Base-by-base conservation (phyloP, 2,113 vertebrate genomes). In the Lophochroa leadbeateri region DNA sequence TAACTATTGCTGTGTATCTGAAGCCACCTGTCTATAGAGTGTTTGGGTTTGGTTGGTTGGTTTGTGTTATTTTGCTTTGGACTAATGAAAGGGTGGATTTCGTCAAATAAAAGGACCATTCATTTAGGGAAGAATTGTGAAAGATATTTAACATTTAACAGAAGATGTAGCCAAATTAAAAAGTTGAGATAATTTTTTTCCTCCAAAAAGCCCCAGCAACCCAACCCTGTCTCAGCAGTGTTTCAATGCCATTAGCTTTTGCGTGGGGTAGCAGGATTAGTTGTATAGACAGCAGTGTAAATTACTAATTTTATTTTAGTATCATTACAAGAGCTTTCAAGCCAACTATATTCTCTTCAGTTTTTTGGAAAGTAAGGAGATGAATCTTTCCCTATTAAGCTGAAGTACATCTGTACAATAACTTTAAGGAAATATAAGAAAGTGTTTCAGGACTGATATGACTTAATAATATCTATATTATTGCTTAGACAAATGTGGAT, bases 141-240 rank as follows among this genome's bases (percentile, higher is more conserved):
- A 63, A 41, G 77, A n/a, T 4, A 1, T 53, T 67, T 91, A 37
- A 17, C 7, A n/a, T 78, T 88, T 67, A 74, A 77, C 83, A 78
- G 25, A 37, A 67, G 49, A 39, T 44, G 16, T 25, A 77, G 25
- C 13, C 31, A 74, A 69, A 65, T 57, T 21, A 3, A 88, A 69
- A 90, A 13, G 12, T 28, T 44, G 25, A 65, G n/a, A 11, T 3
- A 3, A 4, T 52, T 41, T 2, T 52, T 60, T 55, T 64, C 6
- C 5, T 49, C 31, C 2, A 6, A 50, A 53, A 74, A 86, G 44
- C 31, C 8, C 19, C 55, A 15, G 14, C 55, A n/a, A 55, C 35
- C 24, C 35, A 31, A 0, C 0, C 0, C 10, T 2, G 0, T 61
- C 27, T 91, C 28, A 74, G 63, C 50, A 76, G 17, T 52, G 16